phyloP scores from a whole-genome alignment of 2,888 invertebrate species.

The Lordiphosa andalusiaca region DNA sequence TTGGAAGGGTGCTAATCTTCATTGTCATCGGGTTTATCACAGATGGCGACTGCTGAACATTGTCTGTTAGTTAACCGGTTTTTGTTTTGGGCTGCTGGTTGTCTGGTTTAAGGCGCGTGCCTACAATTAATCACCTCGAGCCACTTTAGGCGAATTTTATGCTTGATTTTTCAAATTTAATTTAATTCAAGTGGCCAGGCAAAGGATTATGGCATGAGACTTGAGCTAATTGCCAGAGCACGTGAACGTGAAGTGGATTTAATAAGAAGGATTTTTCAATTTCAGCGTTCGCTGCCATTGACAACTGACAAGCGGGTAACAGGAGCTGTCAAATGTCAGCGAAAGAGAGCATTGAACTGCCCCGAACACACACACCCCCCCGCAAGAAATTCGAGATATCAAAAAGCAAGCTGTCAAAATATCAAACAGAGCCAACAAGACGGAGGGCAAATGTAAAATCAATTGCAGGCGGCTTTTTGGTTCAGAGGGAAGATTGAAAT shows the following conservation, averaged over 20 bases:
- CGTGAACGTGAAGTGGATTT: conserved; percentile 13
- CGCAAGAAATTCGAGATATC: conserved; percentile 66
- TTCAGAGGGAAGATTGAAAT: conserved; percentile 6
- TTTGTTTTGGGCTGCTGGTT: conserved; percentile 17
- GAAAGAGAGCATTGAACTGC: conserved; percentile 62
- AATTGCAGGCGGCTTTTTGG: conserved; percentile 19
- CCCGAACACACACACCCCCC: conserved; percentile 19
- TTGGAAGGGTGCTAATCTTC: conserved; percentile 28
- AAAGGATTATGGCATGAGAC: conserved; percentile 35
- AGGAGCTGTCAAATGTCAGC: conserved; percentile 42
- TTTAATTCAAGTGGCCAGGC: conserved; percentile 47
- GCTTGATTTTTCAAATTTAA: conserved; percentile 40
- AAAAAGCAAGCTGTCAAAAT: conserved; percentile 67
- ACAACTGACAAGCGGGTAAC: conserved; percentile 50
- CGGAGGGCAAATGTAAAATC: conserved; percentile 25
- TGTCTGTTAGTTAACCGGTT: conserved; percentile 55
- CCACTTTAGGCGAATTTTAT: conserved; percentile 23
- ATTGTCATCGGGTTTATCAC: conserved; percentile 33
- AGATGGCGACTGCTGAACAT: conserved; percentile 22
- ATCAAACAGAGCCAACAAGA: conserved; percentile 32
- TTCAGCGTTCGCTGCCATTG: conserved; percentile 25
- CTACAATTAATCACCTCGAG: conserved; percentile 72
- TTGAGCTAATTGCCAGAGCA: conserved; percentile 43
- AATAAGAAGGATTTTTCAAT: conserved; percentile 33
- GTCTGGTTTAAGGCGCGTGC: conserved; percentile 58